Conservation (phyloP, 2,113 vertebrate genomes). For the Oreochromis aureus region DNA sequence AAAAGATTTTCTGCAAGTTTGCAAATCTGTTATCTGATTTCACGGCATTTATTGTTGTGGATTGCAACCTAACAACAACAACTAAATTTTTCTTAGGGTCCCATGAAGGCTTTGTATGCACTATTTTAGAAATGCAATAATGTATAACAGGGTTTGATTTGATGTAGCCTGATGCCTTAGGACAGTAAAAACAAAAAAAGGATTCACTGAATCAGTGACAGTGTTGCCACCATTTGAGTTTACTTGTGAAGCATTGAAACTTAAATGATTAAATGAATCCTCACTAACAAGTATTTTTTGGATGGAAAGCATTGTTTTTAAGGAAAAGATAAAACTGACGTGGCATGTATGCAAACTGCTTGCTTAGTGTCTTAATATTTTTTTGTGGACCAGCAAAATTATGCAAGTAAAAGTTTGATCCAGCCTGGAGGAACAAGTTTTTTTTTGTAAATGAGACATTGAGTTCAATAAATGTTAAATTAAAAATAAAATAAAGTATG, state of each 20-base stretch:
- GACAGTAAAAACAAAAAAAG: accelerated
- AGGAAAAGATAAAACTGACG: neutral
- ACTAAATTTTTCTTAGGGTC: accelerated
- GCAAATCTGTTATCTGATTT: accelerated
- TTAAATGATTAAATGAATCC: neutral
- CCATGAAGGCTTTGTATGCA: neutral
- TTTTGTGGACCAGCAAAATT: neutral
- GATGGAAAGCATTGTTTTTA: neutral
- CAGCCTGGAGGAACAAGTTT: neutral
- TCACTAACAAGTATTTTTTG: neutral
- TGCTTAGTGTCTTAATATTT: neutral
- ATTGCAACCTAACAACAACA: neutral
- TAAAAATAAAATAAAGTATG: neutral
- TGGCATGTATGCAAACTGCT: neutral
- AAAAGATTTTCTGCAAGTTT: neutral
- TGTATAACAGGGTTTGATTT: neutral
- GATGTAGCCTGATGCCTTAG: neutral
- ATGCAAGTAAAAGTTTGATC: neutral
- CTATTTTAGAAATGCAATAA: neutral
- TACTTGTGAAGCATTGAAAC: neutral
- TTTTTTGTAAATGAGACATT: neutral
- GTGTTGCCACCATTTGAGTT: neutral
- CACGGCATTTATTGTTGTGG: accelerated
- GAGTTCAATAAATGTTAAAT: neutral
- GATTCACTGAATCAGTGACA: neutral